Percentiles rank a stretch among this genome's conserved stretches.
Evolutionary conservation across 2,888 invertebrate species (phyloP).

Genomic region (Scaptodrosophila latifasciaeformis): DNA sequence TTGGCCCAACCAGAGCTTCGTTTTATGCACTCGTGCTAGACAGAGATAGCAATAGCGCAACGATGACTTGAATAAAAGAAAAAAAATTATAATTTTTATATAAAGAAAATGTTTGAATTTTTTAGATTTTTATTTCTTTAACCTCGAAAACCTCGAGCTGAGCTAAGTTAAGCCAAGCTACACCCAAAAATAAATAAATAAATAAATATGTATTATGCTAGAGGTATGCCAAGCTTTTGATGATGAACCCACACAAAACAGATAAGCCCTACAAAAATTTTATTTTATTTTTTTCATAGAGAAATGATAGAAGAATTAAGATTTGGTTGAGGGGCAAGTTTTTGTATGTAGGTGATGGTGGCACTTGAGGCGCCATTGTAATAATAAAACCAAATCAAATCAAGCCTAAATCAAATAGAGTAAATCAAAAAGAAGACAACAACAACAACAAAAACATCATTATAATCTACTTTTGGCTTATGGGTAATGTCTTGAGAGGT

Average conservation of each 20-base stretch:
- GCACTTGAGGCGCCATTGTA: conserved; percentile 68
- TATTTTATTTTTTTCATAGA: too few relatives aligned
- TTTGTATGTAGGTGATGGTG: conserved; percentile 1
- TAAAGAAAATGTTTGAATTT: too few relatives aligned
- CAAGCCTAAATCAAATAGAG: conserved; percentile 68
- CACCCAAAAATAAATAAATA: conserved; percentile 31
- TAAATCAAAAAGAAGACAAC: too few relatives aligned
- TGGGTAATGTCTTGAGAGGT: conserved; percentile 15
- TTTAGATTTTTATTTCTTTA: conserved; percentile 46
- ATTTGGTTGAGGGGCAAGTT: conserved; percentile 15
- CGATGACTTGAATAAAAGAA: too few relatives aligned
- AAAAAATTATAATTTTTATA: conserved; percentile 16
- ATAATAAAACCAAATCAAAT: conserved; percentile 59
- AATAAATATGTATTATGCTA: conserved; percentile 19
- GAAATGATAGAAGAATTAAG: conserved; percentile 28
- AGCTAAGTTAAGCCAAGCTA: conserved; percentile 24
- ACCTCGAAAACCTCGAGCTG: conserved; percentile 52
- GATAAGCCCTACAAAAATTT: conserved; percentile 14
- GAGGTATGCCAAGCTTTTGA: conserved; percentile 38
- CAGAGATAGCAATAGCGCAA: too few relatives aligned
- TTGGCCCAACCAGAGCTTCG: neutral
- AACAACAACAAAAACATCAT: conserved; percentile 34
- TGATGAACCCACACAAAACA: conserved; percentile 55
- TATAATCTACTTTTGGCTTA: conserved; percentile 40
- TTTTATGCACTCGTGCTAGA: conserved; percentile 66